Evolutionary conservation across 1,140 invertebrate species (phyloP).

Genomic region (Epicauta chinensis): DNA sequence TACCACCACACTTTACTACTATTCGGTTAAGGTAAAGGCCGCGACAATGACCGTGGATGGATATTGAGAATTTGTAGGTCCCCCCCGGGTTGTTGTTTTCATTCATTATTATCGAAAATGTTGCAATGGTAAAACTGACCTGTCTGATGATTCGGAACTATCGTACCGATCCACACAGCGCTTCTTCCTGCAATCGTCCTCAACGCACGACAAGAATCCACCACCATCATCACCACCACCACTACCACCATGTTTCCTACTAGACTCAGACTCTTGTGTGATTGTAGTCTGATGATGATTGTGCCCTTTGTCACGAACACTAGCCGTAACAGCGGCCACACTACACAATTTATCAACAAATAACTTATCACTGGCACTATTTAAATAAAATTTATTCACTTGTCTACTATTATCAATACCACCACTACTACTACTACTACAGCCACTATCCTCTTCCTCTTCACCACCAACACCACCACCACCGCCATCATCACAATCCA

Average conservation of each 20-base stretch:
- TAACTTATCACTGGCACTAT: conserved; percentile 35
- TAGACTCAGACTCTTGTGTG: no score
- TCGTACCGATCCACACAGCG: conserved; percentile 80
- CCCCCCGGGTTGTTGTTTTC: no score
- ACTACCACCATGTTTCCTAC: no score
- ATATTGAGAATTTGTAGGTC: not conserved
- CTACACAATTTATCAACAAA: conserved; percentile 30
- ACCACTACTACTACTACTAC: conserved; percentile 24
- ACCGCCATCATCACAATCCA: conserved; percentile 25
- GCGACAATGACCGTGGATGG: conserved; percentile 36
- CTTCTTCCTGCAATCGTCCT: conserved; percentile 65
- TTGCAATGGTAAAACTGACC: conserved; percentile 47
- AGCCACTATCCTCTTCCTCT: conserved; percentile 4
- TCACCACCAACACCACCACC: conserved; percentile 16
- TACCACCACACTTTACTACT: no score
- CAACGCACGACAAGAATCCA: conserved; percentile 33
- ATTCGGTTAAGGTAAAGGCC: conserved; percentile 38
- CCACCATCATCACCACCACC: not conserved
- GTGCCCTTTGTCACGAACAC: no score
- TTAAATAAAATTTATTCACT: conserved; percentile 33
- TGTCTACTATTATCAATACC: conserved; percentile 8
- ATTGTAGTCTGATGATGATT: no score
- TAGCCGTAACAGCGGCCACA: conserved; percentile 14
- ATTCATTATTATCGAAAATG: conserved; percentile 4
- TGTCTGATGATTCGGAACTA: conserved; percentile 84